phyloP scores from a whole-genome alignment of 2,888 invertebrate genomes.

The Galeruca laticollis region DNA sequence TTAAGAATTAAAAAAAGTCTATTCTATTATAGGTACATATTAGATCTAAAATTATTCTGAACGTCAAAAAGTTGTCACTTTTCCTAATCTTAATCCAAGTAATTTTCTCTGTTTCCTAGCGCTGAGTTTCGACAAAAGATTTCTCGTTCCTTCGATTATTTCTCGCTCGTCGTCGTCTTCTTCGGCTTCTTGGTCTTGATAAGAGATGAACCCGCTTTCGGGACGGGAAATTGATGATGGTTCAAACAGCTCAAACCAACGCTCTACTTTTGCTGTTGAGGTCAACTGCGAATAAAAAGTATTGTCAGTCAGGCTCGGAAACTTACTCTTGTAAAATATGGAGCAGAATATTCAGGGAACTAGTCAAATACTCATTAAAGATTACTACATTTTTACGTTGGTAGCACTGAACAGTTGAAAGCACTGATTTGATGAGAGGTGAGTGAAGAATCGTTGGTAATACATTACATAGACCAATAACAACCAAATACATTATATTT shows the following conservation, averaged over 20 bases:
- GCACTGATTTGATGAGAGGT: too few relatives aligned
- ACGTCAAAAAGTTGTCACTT: conserved; percentile 78
- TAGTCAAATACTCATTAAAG: too few relatives aligned
- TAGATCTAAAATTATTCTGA: conserved; percentile 33
- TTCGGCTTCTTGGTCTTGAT: conserved; percentile 70
- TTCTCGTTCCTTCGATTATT: conserved; percentile 76
- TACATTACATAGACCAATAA: too few relatives aligned
- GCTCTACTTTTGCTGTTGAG: conserved; percentile 82
- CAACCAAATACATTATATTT: too few relatives aligned
- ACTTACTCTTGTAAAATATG: too few relatives aligned
- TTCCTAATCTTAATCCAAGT: conserved; percentile 76
- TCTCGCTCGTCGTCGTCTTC: conserved; percentile 72
- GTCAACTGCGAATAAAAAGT: conserved; percentile 71
- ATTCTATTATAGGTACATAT: conserved; percentile 8
- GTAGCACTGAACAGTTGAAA: too few relatives aligned
- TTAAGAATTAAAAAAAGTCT: not conserved
- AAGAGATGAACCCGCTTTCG: conserved; percentile 82
- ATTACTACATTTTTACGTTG: too few relatives aligned
- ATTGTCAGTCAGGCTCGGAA: too few relatives aligned
- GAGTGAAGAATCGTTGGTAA: too few relatives aligned
- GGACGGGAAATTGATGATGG: conserved; percentile 77
- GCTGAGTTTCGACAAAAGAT: conserved; percentile 77
- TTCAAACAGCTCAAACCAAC: conserved; percentile 83
- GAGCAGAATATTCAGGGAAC: too few relatives aligned
- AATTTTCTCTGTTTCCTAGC: conserved; percentile 79